Evolutionary conservation across 2,797 vertebrate species (phyloP).

Genomic region (Thalassophryne amazonica): DNA sequence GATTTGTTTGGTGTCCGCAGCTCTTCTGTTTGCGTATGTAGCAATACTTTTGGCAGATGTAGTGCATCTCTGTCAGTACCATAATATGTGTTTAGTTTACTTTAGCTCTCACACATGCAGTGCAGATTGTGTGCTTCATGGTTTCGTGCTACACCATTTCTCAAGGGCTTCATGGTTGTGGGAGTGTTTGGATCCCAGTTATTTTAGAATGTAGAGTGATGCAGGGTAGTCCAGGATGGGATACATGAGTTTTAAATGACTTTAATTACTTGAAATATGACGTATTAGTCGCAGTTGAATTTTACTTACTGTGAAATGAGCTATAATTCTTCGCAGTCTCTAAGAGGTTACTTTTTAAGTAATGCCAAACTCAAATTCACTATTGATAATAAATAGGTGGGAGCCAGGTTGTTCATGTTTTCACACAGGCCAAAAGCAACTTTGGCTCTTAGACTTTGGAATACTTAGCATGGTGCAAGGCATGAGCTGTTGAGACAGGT

Average conservation of each 20-base stretch:
- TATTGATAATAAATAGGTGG: not conserved
- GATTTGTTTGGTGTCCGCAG: slow-evolving; percentile 44
- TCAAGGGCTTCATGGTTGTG: not conserved
- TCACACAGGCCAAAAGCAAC: slow-evolving; percentile 23
- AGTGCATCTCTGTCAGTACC: not conserved
- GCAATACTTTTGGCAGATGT: slow-evolving; percentile 44
- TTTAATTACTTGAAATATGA: not conserved
- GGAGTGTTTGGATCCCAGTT: not conserved
- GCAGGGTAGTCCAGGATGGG: not conserved
- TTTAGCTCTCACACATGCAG: slow-evolving; percentile 35
- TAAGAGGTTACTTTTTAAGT: not conserved
- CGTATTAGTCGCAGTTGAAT: too few species aligned
- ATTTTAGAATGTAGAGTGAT: not conserved
- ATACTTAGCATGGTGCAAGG: slow-evolving; percentile 21
- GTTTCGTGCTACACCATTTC: not conserved
- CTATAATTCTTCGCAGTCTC: too few species aligned
- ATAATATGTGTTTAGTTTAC: slow-evolving; percentile 12
- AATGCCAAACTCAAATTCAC: not conserved
- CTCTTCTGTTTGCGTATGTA: slow-evolving; percentile 35
- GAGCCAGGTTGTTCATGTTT: slow-evolving; percentile 29
- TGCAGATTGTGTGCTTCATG: not conserved
- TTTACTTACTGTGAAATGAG: too few species aligned
- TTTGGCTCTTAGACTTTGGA: slow-evolving; percentile 40
- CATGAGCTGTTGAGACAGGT: slow-evolving; percentile 55
- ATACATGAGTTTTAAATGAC: not conserved